Evolutionary conservation across 2,888 invertebrate genomes (phyloP), one percentile per base, ranked within the genome.

Genomic region (Scrobipalpa atriplicella): DNA sequence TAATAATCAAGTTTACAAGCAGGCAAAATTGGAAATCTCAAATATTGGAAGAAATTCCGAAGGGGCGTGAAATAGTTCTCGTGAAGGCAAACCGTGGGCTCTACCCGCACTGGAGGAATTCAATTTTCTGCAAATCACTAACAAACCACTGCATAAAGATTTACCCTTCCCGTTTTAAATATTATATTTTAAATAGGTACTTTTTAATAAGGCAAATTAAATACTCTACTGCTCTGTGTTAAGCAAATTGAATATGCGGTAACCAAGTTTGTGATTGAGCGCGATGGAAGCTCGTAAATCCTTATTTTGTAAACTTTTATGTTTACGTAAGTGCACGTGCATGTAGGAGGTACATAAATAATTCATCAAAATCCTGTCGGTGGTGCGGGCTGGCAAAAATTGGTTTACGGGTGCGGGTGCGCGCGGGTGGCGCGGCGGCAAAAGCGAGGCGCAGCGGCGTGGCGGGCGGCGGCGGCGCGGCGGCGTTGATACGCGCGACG

Each of bases 381-480:
- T 78, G 29, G 13, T 2, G 79, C 70, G 77, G 74, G 76, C 78
- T 81, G 81, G 81, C 78, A 86, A 88, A 90, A 90, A 90, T 87
- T 83, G 85, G 75, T 89, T 88, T 86, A 88, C 81, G 84, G 83
- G 83, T 84, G 85, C 84, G 85, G 84, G 80, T 85, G 83, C 76
- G 75, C 68, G 73, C 75, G 39, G 36, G 77, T 68, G 73, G 77
- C 69, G 73, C 72, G 68, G 69, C 71, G 63, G 70, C 68, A 71
- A 67, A 9, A 9, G 11, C 62, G 51, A 39, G 62, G 38, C 54
- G 56, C 58, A 21, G 19, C 36, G 54, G 41, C 51, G 54, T 29
- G 13, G 19, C 18, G 54, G 62, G 62, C n/a, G 51, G 13, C 47
- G 52, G 47, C 39, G 41, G 11, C 54, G 62, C 29, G 51, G 18